Evolutionary conservation across 92 coral and sea anemone species (phyloP), one percentile per base, ranked within the genome.

Genomic region (Blastomussa wellsi): DNA sequence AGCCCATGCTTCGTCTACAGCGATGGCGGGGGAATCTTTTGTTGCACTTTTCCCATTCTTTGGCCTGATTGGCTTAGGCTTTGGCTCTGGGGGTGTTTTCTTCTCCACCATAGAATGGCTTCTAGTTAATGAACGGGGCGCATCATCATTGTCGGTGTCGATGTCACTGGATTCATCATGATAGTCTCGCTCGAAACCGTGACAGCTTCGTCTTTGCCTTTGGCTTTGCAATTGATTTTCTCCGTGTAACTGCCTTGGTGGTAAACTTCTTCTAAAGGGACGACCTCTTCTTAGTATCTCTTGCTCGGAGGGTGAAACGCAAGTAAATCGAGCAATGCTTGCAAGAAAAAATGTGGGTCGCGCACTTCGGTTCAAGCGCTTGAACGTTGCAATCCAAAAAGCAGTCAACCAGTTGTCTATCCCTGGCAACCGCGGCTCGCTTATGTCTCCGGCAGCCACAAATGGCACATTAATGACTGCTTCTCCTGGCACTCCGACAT

Each of bases 361-460:
- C 3, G 88, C 74, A 42, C 59, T 49, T 36, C 70, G 47, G 66
- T 75, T 68, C 31, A 84, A 41, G 64, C 82, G 74, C 36, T 84
- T 84, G 82, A 84, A 84, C 37, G 88, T 74, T 49, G 81, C 82
- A 22, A 89, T 51, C 92, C 90, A 86, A 38, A 86, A 35, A 41
- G 74, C 69, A 20, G 90, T 80, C 53, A 80, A 15, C 92, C 90
- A 86, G 81, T 86, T 79, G 7, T 51, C 52, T 1, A 76, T 64
- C 12, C 76, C 80, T 13, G 90, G 90, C 13, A 90, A 80, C 44
- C 53, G 6, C 42, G 42, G 69, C 90, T 86, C 84, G 8, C 36
- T 36, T 64, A 53, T 2, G 62, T 80, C 82, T 51, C 92, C 92
- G 14, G 79, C 74, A 17, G 92, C 82, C n/a, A 89, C 89, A 52